Percentiles rank a stretch among this genome's conserved stretches.
Evolutionary conservation across 2,888 invertebrate species (phyloP).

Genomic region (Cryptus armator): DNA sequence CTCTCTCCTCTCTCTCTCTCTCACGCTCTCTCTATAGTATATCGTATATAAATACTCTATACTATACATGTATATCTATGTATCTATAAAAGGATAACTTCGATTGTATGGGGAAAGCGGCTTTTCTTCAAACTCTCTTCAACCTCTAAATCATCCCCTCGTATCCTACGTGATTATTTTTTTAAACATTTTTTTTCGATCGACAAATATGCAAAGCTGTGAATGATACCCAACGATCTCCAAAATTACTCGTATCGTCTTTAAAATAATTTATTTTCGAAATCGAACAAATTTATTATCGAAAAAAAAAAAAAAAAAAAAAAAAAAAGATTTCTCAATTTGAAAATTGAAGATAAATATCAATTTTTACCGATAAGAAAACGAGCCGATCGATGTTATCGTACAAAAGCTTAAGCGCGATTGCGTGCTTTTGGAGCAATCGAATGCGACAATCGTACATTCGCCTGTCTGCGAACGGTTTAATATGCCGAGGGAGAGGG

Average conservation of each 20-base stretch:
- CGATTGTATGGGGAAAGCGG: constrained; percentile 16
- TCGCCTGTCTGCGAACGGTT: constrained; percentile 25
- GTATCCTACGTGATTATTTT: not conserved
- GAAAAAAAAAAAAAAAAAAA: not conserved
- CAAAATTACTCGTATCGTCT: no score
- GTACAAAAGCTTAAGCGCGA: not conserved
- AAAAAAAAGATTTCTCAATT: not conserved
- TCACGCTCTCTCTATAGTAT: not conserved
- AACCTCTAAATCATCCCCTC: not conserved
- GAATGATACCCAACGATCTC: no score
- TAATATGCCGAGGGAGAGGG: constrained; percentile 35
- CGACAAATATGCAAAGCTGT: no score
- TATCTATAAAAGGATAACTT: not conserved
- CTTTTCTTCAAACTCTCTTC: not conserved
- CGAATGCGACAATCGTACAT: constrained; percentile 30
- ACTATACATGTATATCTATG: not conserved
- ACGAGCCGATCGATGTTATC: not conserved
- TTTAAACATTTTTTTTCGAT: no score
- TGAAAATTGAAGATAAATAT: not conserved
- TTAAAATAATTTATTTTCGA: no score
- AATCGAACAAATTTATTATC: not conserved
- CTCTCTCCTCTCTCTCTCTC: no score
- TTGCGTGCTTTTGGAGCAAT: constrained; percentile 28
- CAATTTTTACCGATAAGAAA: not conserved
- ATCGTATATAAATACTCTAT: not conserved